Percentiles rank a stretch among this genome's conserved stretches.
Conservation (phyloP, 2,113 vertebrate genomes). For the Oenanthe melanoleuca region DNA sequence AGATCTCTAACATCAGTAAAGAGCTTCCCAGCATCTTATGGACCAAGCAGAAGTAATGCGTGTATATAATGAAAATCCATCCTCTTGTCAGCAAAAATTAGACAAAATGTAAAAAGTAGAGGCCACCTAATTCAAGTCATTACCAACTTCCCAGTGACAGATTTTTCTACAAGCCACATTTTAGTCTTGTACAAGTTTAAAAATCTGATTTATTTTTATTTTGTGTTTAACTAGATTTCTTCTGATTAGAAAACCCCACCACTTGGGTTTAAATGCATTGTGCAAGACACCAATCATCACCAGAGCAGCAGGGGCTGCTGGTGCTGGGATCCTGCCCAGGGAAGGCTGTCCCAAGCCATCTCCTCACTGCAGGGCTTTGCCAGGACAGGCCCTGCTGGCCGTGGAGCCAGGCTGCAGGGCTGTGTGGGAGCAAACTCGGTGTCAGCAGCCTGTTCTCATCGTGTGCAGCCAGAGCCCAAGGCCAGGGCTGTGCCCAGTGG, state of each 20-base stretch:
- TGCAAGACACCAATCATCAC: not conserved
- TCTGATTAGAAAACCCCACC: not conserved
- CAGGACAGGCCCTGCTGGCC: accelerated
- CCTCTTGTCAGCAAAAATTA: not conserved
- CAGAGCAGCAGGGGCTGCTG: not conserved
- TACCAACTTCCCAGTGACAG: accelerated
- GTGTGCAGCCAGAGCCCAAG: accelerated
- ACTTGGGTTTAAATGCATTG: not conserved
- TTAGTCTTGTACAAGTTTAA: not conserved
- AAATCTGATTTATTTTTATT: not conserved
- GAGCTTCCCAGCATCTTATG: not conserved
- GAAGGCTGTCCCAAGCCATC: accelerated
- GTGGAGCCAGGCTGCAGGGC: not conserved
- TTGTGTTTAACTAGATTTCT: not conserved
- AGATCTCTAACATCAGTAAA: not conserved
- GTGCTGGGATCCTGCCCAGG: not conserved
- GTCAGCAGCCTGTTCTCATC: not conserved
- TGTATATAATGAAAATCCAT: not conserved
- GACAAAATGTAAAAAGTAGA: not conserved
- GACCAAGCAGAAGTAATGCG: not conserved
- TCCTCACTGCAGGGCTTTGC: accelerated
- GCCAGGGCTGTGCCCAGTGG: not conserved
- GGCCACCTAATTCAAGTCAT: accelerated
- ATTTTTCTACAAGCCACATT: not conserved
- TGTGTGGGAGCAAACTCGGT: not conserved